Evolutionary conservation across 2,797 vertebrate species (phyloP).

Genomic region (Poliocrania exsul): DNA sequence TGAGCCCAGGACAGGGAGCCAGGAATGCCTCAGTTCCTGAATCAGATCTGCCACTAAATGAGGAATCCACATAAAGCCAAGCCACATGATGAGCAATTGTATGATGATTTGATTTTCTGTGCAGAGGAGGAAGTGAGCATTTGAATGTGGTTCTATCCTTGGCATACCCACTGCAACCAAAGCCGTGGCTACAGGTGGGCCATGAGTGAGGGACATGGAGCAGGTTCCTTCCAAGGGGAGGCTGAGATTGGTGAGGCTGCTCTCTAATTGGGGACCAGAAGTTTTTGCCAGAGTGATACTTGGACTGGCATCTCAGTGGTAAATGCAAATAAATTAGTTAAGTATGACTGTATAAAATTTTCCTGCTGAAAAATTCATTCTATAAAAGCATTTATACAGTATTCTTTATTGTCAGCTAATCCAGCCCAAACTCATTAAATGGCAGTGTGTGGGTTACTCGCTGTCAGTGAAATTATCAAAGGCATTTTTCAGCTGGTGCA

Average conservation of each 20-base stretch:
- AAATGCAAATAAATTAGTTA: constrained; percentile 58
- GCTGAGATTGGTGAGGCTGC: background rate
- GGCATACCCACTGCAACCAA: background rate
- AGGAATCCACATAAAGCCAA: constrained; percentile 75
- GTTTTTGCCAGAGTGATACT: background rate
- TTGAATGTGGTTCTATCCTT: constrained; percentile 43
- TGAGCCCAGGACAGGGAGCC: constrained; percentile 7
- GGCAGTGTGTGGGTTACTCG: constrained; percentile 78
- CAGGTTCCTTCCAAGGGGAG: background rate
- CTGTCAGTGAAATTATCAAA: constrained; percentile 83
- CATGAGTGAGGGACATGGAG: rapidly evolving
- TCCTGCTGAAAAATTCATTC: constrained; percentile 66
- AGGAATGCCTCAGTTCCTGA: constrained; percentile 53
- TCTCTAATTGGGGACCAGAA: background rate
- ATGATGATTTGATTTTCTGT: constrained; percentile 64
- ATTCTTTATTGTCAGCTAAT: constrained; percentile 81
- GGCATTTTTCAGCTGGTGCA: constrained; percentile 77
- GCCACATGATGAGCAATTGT: constrained; percentile 72
- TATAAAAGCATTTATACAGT: constrained; percentile 76
- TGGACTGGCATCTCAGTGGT: background rate
- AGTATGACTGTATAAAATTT: background rate
- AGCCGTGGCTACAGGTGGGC: background rate
- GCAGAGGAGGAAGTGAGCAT: constrained; percentile 50
- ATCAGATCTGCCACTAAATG: constrained; percentile 65
- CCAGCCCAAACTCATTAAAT: constrained; percentile 81